These are phyloP conservation scores for Aleiodes alternator DNA, from an alignment of 2,888 invertebrate species.

Conservation along the genomic window DNA sequence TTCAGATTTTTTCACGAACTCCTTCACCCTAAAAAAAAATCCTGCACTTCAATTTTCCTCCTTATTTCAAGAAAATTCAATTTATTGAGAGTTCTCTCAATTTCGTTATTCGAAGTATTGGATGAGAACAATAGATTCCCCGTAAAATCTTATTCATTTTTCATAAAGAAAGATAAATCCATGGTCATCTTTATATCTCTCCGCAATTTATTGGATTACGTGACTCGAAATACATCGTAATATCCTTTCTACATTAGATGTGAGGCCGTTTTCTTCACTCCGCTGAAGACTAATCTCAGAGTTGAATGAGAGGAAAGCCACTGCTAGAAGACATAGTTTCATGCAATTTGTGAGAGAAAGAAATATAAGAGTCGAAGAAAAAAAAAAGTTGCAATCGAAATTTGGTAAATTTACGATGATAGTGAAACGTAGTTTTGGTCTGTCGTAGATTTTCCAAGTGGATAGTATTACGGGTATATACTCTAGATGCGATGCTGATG, in stretches of 20 bases:
- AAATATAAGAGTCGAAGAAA: too few relatives aligned
- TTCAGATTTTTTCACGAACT: background rate
- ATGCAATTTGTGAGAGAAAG: constrained; percentile 8
- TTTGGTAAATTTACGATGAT: constrained; percentile 55
- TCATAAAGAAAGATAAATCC: background rate
- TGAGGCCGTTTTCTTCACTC: background rate
- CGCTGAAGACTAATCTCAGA: background rate
- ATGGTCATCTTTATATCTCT: background rate
- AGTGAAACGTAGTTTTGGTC: constrained; percentile 36
- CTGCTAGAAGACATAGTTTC: constrained; percentile 5
- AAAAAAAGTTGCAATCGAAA: constrained; percentile 41
- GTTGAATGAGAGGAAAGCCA: background rate
- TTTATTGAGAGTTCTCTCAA: too few relatives aligned
- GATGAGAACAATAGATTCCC: too few relatives aligned
- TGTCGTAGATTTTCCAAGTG: constrained; percentile 13
- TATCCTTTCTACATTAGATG: background rate
- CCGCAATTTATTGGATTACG: constrained; percentile 13
- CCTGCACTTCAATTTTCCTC: too few relatives aligned
- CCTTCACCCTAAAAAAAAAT: background rate
- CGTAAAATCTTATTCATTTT: too few relatives aligned
- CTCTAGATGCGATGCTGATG: constrained; percentile 46
- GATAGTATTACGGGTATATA: constrained; percentile 29
- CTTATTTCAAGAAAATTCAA: too few relatives aligned
- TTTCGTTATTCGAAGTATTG: too few relatives aligned
- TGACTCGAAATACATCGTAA: constrained; percentile 14